phyloP scores from a whole-genome alignment of 1,140 invertebrate genomes.

The Drosophila bifasciata region DNA sequence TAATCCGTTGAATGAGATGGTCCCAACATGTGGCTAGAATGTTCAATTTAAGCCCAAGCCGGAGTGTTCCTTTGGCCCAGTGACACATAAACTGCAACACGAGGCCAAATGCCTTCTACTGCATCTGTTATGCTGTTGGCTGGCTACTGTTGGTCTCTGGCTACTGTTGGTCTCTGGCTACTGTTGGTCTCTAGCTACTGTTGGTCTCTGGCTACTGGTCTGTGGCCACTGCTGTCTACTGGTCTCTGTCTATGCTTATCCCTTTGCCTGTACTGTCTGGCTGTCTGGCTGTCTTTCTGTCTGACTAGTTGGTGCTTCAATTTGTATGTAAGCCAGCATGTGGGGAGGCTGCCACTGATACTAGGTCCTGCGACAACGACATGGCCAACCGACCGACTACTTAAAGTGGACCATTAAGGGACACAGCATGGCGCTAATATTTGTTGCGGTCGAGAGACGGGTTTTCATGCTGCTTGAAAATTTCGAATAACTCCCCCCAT shows the following conservation, averaged over 20 bases:
- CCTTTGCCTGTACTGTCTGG: conserved; percentile 17
- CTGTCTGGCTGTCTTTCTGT: too few relatives aligned
- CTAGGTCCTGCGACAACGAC: conserved; percentile 12
- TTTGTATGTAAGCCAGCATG: conserved; percentile 56
- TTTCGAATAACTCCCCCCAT: conserved; percentile 25
- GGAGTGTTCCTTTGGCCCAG: conserved; percentile 61
- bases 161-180: too few relatives aligned
- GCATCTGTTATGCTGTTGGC: conserved; percentile 56
- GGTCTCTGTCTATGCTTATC: conserved; percentile 22
- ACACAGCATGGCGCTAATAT: conserved; percentile 64
- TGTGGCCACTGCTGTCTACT: too few relatives aligned
- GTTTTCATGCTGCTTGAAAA: conserved; percentile 1
- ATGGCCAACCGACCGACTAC: conserved; percentile 26
- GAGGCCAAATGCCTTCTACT: conserved; percentile 2
- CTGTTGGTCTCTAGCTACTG: too few relatives aligned
- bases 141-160: neutral
- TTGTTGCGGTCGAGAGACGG: conserved; percentile 24
- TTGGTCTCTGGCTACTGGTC: neutral
- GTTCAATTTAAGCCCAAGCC: conserved; percentile 39
- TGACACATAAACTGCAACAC: conserved; percentile 64
- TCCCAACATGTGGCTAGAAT: conserved; percentile 43
- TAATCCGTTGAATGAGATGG: neutral
- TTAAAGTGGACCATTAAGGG: conserved; percentile 51
- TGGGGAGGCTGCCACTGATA: conserved; percentile 36
- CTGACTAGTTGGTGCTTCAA: conserved; percentile 48